A percentile compares a stretch with the other conserved stretches of the same genome.
Conservation (phyloP, 1,140 invertebrate genomes). For the Neodiprion lecontei region DNA sequence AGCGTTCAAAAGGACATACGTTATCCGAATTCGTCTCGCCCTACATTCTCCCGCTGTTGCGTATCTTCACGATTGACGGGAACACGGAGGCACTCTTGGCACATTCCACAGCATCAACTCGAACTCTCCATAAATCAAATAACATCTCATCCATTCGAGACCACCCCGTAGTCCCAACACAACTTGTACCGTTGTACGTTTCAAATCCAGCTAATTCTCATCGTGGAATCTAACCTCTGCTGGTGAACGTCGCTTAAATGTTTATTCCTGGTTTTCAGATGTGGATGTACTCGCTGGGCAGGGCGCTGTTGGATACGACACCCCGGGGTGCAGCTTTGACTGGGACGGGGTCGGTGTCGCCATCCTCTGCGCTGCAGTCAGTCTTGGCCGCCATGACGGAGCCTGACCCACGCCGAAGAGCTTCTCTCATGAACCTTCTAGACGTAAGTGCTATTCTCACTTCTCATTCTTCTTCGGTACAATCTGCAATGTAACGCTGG, state of each 20-base stretch:
- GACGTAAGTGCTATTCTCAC: conserved; percentile 58
- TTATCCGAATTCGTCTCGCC: neutral
- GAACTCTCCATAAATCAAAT: no score
- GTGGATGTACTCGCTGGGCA: conserved; percentile 68
- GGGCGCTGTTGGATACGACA: conserved; percentile 61
- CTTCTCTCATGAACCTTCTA: conserved; percentile 67
- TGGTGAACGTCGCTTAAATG: neutral
- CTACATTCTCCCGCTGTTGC: neutral
- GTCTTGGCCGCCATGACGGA: conserved; percentile 66
- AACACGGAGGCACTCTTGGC: no score
- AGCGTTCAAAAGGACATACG: neutral
- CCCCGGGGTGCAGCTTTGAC: conserved; percentile 61
- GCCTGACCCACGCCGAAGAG: conserved; percentile 59
- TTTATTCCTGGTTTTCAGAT: conserved; percentile 58
- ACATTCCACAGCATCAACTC: no score
- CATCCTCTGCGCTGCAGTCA: conserved; percentile 61
- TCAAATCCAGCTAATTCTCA: conserved; percentile 19
- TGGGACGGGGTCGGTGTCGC: conserved; percentile 63
- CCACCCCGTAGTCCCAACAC: neutral
- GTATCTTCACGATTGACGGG: no score
- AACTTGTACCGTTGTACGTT: conserved; percentile 13
- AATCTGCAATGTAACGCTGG: neutral
- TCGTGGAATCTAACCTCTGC: neutral
- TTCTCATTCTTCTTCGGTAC: neutral
- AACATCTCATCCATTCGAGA: neutral